These are phyloP conservation scores for Tauraco hartlaubi DNA, from an alignment of 2,797 vertebrate genomes.

Conservation along the genomic window DNA sequence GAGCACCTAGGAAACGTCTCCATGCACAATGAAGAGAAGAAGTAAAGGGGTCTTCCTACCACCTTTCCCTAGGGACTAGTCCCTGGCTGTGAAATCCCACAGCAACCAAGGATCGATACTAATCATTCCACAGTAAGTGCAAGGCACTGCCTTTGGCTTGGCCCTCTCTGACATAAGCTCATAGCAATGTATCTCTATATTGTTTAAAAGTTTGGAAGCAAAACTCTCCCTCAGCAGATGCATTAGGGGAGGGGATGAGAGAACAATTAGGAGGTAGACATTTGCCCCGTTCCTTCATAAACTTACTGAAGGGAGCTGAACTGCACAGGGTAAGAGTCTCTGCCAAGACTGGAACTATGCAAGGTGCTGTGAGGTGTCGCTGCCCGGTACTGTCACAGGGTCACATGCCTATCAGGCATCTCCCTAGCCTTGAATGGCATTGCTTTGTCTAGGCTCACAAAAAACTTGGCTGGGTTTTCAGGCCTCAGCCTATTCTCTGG, in stretches of 20 bases:
- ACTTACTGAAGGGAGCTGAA: background rate
- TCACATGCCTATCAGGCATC: rapidly evolving
- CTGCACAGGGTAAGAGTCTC: background rate
- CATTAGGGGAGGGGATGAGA: background rate
- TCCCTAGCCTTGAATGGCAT: background rate
- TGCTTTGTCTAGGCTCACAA: background rate
- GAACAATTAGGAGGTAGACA: background rate
- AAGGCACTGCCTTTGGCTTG: background rate
- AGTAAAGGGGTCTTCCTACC: background rate
- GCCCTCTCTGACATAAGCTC: background rate
- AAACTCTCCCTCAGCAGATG: background rate
- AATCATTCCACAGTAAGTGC: background rate
- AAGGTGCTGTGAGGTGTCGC: background rate
- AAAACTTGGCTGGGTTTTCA: background rate
- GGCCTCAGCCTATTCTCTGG: background rate
- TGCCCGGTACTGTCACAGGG: background rate
- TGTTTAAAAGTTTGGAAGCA: background rate
- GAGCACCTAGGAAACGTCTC: background rate
- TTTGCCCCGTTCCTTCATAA: background rate
- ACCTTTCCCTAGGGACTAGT: background rate
- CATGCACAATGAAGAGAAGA: background rate
- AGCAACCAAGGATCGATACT: background rate
- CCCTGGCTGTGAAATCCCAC: background rate
- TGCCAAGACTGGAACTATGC: rapidly evolving
- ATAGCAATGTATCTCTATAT: background rate